phyloP scores from a whole-genome alignment of 1,140 invertebrate genomes.

The silkworm (Bombyx mori) region DNA sequence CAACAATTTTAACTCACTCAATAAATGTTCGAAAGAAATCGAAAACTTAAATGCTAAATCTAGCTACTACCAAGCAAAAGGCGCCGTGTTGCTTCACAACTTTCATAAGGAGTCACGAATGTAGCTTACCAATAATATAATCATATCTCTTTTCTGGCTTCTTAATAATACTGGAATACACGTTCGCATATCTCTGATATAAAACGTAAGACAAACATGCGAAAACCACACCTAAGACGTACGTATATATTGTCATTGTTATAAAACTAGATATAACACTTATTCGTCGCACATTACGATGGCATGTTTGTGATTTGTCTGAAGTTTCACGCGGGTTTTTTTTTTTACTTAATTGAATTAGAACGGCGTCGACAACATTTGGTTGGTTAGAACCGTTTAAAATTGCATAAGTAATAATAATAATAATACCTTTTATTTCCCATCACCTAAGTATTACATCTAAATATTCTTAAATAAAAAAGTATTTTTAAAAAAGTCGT shows the following conservation, averaged over 20 bases:
- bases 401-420: too few relatives aligned
- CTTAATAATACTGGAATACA: conserved; percentile 38
- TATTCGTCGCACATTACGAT: neutral
- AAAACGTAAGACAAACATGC: conserved; percentile 41
- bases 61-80: too few relatives aligned
- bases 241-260: conserved; percentile 24
- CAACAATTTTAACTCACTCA: too few relatives aligned
- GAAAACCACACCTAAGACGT: conserved; percentile 35
- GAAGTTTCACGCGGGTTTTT: conserved; percentile 13
- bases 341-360: conserved; percentile 52
- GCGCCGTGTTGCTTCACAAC: too few relatives aligned
- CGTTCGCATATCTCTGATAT: conserved; percentile 45
- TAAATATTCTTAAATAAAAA: too few relatives aligned
- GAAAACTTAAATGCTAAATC: too few relatives aligned
- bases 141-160: conserved; percentile 56
- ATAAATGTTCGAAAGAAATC: too few relatives aligned
- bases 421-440: too few relatives aligned
- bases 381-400: too few relatives aligned
- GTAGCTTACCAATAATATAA: conserved; percentile 60
- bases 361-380: conserved; percentile 32
- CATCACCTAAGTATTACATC: too few relatives aligned
- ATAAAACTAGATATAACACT: neutral
- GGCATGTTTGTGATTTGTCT: neutral
- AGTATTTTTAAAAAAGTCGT: too few relatives aligned
- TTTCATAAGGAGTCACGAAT: neutral